A percentile compares a stretch with the other conserved stretches of the same genome.
phyloP scores from a whole-genome alignment of 1,140 invertebrate species.

The Drosophila hydei region DNA sequence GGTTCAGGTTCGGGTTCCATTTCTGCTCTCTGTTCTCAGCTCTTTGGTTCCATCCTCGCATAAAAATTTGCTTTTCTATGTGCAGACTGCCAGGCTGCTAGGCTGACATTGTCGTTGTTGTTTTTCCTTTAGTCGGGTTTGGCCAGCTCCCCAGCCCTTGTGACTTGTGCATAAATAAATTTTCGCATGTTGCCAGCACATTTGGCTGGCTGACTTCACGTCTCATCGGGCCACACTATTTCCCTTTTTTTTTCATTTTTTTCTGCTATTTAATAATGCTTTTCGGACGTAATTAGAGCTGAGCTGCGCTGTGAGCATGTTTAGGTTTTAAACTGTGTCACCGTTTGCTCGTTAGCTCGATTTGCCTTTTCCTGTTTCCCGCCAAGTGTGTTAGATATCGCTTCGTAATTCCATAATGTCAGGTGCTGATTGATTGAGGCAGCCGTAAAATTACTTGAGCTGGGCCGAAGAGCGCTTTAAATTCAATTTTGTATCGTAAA shows the following conservation, averaged over 20 bases:
- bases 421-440: conserved; percentile 45
- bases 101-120: conserved; percentile 49
- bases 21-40: not conserved
- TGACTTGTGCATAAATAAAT: conserved; percentile 53
- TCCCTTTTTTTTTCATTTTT: not conserved
- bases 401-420: conserved; percentile 19
- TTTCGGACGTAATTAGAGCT: conserved; percentile 63
- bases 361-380: conserved; percentile 9
- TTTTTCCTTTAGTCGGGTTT: conserved; percentile 13
- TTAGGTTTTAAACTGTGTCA: conserved; percentile 53
- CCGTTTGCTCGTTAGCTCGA: conserved; percentile 25
- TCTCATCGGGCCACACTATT: conserved; percentile 14
- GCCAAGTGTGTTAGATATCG: not conserved
- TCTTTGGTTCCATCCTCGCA: conserved; percentile 1
- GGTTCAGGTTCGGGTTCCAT: not conserved
- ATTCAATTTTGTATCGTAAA: conserved; percentile 2
- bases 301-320: conserved; percentile 47
- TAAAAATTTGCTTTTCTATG: conserved; percentile 10
- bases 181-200: conserved; percentile 62
- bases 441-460: conserved; percentile 5
- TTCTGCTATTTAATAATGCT: conserved; percentile 41
- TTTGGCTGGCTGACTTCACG: conserved; percentile 44
- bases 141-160: conserved; percentile 29
- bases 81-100: too few species aligned
- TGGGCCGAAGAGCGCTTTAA: conserved; percentile 5